phyloP scores from a whole-genome alignment of 2,113 vertebrate species.

The Grammomys surdaster region DNA sequence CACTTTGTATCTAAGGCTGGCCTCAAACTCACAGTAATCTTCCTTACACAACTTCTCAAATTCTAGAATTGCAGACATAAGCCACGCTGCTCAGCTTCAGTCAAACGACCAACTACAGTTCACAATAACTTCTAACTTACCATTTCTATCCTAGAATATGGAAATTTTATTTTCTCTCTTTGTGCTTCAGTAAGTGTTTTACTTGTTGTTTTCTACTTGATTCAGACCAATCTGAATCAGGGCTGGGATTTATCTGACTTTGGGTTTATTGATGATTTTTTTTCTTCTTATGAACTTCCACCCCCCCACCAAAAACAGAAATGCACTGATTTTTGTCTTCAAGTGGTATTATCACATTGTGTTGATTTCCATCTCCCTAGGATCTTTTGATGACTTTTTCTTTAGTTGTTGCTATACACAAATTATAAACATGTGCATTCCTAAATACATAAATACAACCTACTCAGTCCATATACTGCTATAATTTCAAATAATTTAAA shows the following conservation, averaged over 20 bases:
- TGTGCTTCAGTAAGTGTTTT: slow-evolving; percentile 21
- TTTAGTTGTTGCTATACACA: not conserved
- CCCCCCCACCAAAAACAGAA: not conserved
- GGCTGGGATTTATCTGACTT: not conserved
- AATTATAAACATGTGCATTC: not conserved
- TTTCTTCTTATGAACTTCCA: not conserved
- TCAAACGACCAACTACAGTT: not conserved
- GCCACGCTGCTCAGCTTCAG: not conserved
- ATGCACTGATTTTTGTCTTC: not conserved
- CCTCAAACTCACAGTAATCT: not conserved
- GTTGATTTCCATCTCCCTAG: not conserved
- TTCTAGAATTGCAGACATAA: not conserved
- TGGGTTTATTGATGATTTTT: not conserved
- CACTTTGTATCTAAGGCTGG: not conserved
- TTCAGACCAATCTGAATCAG: not conserved
- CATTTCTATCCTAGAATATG: not conserved
- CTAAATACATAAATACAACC: not conserved
- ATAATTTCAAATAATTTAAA: not conserved
- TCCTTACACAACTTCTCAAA: not conserved
- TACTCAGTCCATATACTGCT: not conserved
- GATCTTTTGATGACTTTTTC: not conserved
- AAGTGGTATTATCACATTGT: not conserved
- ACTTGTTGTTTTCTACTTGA: not conserved
- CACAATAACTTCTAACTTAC: not conserved
- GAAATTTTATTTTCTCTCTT: not conserved